Evolutionary conservation across 1,140 invertebrate species (phyloP), one percentile per base, ranked within the genome.

Genomic region (Hyles euphorbiae): DNA sequence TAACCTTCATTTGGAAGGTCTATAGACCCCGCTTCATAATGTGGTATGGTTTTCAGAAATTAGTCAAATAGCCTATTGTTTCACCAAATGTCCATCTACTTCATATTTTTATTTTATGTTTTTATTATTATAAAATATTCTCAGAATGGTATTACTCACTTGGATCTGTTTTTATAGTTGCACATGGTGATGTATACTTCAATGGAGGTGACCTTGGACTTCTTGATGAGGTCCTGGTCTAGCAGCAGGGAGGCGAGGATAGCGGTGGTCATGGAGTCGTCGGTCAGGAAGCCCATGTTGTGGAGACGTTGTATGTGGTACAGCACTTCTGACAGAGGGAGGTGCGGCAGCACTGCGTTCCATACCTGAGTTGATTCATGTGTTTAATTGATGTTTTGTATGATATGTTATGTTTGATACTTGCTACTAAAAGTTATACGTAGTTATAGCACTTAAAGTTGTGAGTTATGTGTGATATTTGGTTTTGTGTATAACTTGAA

Each of bases 251-350:
- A 82, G 0, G 84, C 33, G 34, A 88, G 53, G 4, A 87, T 76
- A 3, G 78, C 75, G 22, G 78, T 81, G 6, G 83, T 86, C 0
- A 72, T 73, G 0, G 85, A 86, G 12, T 90, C 75, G 33, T 71
- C 68, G 45, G 87, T 88, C 9, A 94, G 65, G 65, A 93, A 90
- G 5, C 90, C 90, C 65, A 94, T 80, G 62, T 91, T 91, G 45
- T 93, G 91, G 68, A 94, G 90, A 70, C 93, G 91, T 65, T 91
- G 92, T 12, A 94, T 79, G 65, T 93, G 92, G 11, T 88, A 75
- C 36, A 95, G 76, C 45, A 94, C 66, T 3, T 90, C 87, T 5
- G 79, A 76, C 56, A 94, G 79, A 45, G 91, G 85, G 78, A 94
- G 90, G 57, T 91, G 79, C 3, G 90, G 88, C 34, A 94, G 70